A percentile compares a stretch with the other conserved stretches of the same genome.
Evolutionary conservation across 2,113 vertebrate species (phyloP).

Genomic region (Saguinus imperator): DNA sequence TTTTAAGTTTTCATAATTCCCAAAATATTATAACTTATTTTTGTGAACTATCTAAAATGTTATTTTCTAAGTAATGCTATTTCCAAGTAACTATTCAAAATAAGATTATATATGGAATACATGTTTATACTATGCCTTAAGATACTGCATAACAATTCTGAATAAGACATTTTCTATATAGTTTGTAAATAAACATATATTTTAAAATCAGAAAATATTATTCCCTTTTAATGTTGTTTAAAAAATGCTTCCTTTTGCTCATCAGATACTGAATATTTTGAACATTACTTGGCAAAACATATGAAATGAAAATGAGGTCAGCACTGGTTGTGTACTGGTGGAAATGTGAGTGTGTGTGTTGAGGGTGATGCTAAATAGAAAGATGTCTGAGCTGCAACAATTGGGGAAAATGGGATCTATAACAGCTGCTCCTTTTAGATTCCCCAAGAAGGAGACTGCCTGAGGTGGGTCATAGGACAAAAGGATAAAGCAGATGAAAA

Average conservation of each 20-base stretch:
- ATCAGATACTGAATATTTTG: conserved; percentile 88
- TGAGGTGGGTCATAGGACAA: conserved; percentile 90
- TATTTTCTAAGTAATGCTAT: conserved; percentile 41
- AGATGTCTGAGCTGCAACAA: conserved; percentile 83
- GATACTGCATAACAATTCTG: conserved; percentile 2
- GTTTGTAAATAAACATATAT: conserved; percentile 15
- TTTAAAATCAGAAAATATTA: background rate
- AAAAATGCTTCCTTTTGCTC: conserved; percentile 84
- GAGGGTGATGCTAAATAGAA: conserved; percentile 4
- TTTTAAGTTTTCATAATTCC: background rate
- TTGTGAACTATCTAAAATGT: background rate
- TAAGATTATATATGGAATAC: background rate
- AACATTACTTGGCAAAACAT: conserved; percentile 83
- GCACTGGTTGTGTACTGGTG: conserved; percentile 87
- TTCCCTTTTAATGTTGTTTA: conserved; percentile 42
- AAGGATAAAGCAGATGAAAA: conserved; percentile 93
- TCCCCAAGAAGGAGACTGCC: conserved; percentile 90
- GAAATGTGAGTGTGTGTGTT: conserved; percentile 50
- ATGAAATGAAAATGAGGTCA: conserved; percentile 84
- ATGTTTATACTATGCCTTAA: background rate
- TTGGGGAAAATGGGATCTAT: conserved; percentile 89
- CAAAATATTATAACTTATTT: conserved; percentile 46
- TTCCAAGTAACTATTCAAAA: background rate
- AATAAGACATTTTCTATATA: background rate
- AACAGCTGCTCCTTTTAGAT: conserved; percentile 93